Conservation (phyloP, 2,797 vertebrate genomes). For the Huso huso region DNA sequence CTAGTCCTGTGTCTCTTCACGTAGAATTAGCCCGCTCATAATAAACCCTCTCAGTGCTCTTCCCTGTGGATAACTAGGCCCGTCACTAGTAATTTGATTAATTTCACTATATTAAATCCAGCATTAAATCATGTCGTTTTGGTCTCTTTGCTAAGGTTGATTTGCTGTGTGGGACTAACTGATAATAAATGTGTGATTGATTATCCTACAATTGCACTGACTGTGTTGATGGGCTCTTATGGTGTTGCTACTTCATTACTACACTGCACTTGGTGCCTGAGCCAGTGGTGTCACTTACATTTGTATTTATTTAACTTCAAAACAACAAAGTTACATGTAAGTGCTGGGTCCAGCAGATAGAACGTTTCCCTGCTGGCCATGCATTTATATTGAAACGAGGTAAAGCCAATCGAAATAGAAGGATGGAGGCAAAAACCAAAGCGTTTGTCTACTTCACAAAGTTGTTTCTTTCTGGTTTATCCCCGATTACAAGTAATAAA, state of each 20-base stretch:
- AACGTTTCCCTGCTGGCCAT: too few relatives aligned
- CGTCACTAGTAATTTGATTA: conserved; percentile 46
- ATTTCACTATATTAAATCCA: conserved; percentile 50
- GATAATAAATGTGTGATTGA: conserved; percentile 45
- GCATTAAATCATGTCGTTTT: conserved; percentile 54
- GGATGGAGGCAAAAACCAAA: too few relatives aligned
- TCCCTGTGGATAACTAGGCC: conserved; percentile 24
- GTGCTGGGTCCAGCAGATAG: too few relatives aligned
- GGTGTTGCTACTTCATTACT: conserved; percentile 23
- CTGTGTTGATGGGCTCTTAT: conserved; percentile 42
- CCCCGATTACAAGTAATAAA: too few relatives aligned
- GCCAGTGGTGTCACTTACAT: conserved; percentile 19
- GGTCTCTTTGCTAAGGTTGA: conserved; percentile 42
- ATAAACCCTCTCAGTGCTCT: conserved; percentile 20
- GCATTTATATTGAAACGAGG: too few relatives aligned
- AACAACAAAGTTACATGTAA: neutral
- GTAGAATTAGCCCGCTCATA: conserved; percentile 2
- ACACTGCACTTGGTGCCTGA: conserved; percentile 12
- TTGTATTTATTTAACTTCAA: conserved; percentile 21
- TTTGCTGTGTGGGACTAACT: conserved; percentile 42
- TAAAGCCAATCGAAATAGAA: too few relatives aligned
- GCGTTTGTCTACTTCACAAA: too few relatives aligned
- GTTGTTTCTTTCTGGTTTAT: too few relatives aligned
- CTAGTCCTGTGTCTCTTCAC: conserved; percentile 13
- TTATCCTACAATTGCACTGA: conserved; percentile 41